Base-by-base conservation (phyloP, 2,113 vertebrate species). In the Sinocyclocheilus rhinocerous region DNA sequence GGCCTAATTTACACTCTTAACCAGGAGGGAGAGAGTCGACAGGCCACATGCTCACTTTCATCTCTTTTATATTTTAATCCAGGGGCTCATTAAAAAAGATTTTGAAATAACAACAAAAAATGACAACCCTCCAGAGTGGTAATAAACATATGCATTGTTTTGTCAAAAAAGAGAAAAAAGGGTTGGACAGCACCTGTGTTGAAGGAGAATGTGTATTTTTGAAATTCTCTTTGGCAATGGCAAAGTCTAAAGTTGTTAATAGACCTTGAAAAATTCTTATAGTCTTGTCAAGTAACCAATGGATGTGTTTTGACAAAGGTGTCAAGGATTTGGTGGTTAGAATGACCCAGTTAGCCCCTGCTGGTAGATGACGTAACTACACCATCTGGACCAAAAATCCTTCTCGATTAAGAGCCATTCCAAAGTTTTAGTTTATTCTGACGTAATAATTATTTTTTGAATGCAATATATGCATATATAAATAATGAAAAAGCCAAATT, bases 1-100 rank as follows among this genome's bases (percentile, higher is more conserved):
- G 67, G 57, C 84, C 88, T 87, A 86, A 67, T 89, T 89, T 87
- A 42, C 57, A 57, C 48, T 72, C 50, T 45, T 55, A 63, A 50
- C 33, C 13, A 83, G 70, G 78, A 89, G 57, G 16, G 63, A 73
- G 24, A 70, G 72, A 81, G 59, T 48, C 24, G n/a, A 73, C 55
- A 24, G 81, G 61, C 13, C 67, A 75, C 76, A 69, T 59, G 39
- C 63, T 55, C 39, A 45, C 48, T 57, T 76, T 81, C 29, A 83
- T 84, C 52, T 83, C n/a, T 67, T 86, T 81, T 45, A 70, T 75
- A 82, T 83, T 88, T 84, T 59, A 80, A 80, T 67, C 67, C 61
- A 84, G 33, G 42, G 76, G 67, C 75, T 89, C 80, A 83, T 89
- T 86, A 86, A 70, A 59, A n/a, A 77, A 29, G 24, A 63, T 79